Evolutionary conservation across 2,797 vertebrate species (phyloP), one percentile per base, ranked within the genome.

Genomic region (Neosilurus mollespiculum): DNA sequence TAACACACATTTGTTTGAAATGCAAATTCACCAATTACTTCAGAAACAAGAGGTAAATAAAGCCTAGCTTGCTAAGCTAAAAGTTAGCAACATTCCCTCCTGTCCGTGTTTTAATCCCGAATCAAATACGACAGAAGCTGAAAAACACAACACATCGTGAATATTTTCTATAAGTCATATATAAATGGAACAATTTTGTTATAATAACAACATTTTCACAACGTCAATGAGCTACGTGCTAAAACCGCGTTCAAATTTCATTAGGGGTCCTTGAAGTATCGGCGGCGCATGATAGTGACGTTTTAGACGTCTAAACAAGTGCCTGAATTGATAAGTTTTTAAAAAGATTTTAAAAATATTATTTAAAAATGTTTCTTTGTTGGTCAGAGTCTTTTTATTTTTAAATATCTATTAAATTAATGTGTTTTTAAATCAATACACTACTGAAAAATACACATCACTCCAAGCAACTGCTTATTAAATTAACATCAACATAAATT

Each of bases 241-340:
- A 79, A 79, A 22, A 61, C 77, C 61, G 61, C 77, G 43, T 66
- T 54, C 49, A 65, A 79, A 43, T 79, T 65, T 79, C 62, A 79
- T 22, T 22, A 10, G 43, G 20, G 76, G n/a, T 5, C 61, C 77
- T 65, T 12, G 37, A 66, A 20, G 49, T 3, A 65, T 12, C 43
- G 20, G n/a, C 43, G 77, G 62, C 77, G 77, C 77, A 79, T 1
- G 10, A 12, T 66, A 30, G 24, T 79, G 77, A 79, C 77, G 77
- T 66, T 2, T 7, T 3, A 30, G 77, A 4, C 2, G 3, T 1
- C 14, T 3, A 30, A 53, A 30, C 5, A 30, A 30, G 16, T 79
- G 77, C 77, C 77, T 65, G 61, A 30, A 8, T 53, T 1, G 1
- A 4, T 16, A 56, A 14, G 1, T 56, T 56, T 56, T 56, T 56